These are phyloP conservation scores for Hydrolagus affinis DNA, from an alignment of 2,113 vertebrate genomes.

Conservation along the genomic window DNA sequence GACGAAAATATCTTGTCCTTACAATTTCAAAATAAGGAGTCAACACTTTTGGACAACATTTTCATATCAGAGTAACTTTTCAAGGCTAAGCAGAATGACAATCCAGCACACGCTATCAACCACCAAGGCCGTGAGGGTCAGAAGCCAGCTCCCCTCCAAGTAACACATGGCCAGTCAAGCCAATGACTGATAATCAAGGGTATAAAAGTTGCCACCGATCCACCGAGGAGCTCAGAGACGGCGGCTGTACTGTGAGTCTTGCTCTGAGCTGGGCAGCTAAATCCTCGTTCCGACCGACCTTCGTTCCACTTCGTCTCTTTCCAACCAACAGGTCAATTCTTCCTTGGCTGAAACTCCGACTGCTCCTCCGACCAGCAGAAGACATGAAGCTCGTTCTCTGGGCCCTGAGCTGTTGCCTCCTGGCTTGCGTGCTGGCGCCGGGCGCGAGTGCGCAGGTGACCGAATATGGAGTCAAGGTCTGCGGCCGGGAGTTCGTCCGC, in stretches of 20 bases:
- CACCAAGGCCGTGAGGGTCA: neutral
- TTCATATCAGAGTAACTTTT: neutral
- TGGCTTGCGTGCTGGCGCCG: neutral
- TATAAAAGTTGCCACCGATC: too few species aligned
- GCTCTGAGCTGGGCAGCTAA: too few species aligned
- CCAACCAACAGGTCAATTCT: too few species aligned
- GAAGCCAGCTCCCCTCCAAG: neutral
- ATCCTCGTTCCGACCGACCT: neutral
- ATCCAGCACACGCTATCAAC: neutral
- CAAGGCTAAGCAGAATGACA: neutral
- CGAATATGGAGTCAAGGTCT: constrained; percentile 51
- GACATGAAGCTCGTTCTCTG: neutral
- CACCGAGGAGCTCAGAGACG: too few species aligned
- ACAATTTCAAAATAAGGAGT: too few species aligned
- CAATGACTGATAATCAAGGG: too few species aligned
- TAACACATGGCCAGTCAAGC: neutral
- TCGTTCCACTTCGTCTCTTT: neutral
- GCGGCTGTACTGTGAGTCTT: too few species aligned
- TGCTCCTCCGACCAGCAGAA: neutral
- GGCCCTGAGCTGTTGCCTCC: neutral
- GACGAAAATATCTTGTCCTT: too few species aligned
- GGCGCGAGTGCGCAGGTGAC: constrained; percentile 34
- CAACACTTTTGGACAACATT: too few species aligned
- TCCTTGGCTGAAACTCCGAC: neutral
- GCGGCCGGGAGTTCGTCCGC: constrained; percentile 55